Percentiles rank a stretch among this genome's conserved stretches.
Evolutionary conservation across 1,140 invertebrate species (phyloP).

Genomic region (Bombus difficillimus): DNA sequence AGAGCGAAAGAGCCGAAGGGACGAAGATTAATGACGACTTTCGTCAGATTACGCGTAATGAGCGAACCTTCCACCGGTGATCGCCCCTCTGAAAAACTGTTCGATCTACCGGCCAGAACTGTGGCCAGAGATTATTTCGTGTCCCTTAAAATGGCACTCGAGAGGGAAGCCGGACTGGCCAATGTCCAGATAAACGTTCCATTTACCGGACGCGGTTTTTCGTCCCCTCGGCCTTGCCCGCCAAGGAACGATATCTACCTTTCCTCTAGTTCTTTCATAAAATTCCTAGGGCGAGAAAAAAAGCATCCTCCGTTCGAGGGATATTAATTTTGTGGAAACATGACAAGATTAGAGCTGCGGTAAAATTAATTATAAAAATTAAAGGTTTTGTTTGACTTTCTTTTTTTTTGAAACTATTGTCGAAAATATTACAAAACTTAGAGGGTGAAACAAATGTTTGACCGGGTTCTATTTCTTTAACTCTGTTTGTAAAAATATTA

Average conservation of each 20-base stretch:
- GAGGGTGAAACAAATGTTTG: too few species aligned
- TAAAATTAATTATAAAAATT: too few species aligned
- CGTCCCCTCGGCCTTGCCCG: background rate
- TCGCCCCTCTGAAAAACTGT: slow-evolving; percentile 25
- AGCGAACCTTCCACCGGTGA: slow-evolving; percentile 4
- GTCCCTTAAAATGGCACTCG: slow-evolving; percentile 42
- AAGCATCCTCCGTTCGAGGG: too few species aligned
- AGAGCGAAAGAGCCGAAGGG: slow-evolving; percentile 15
- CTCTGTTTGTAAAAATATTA: too few species aligned
- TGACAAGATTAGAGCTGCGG: too few species aligned
- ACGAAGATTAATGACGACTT: slow-evolving; percentile 62
- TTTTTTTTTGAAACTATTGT: too few species aligned
- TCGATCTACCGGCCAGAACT: slow-evolving; percentile 6
- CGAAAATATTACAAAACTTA: too few species aligned
- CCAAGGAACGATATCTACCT: too few species aligned
- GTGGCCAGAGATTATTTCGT: slow-evolving; percentile 46
- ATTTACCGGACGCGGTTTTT: slow-evolving; percentile 11
- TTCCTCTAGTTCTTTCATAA: background rate
- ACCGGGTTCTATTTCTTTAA: too few species aligned
- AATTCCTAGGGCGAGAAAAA: background rate
- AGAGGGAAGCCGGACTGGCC: slow-evolving; percentile 10
- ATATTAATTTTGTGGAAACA: too few species aligned
- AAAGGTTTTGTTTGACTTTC: too few species aligned
- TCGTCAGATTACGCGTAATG: slow-evolving; percentile 65
- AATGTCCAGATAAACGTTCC: slow-evolving; percentile 36